Percentiles rank a stretch among this genome's conserved stretches.
Conservation (phyloP, 2,797 vertebrate genomes). For the Poecilia wingei region DNA sequence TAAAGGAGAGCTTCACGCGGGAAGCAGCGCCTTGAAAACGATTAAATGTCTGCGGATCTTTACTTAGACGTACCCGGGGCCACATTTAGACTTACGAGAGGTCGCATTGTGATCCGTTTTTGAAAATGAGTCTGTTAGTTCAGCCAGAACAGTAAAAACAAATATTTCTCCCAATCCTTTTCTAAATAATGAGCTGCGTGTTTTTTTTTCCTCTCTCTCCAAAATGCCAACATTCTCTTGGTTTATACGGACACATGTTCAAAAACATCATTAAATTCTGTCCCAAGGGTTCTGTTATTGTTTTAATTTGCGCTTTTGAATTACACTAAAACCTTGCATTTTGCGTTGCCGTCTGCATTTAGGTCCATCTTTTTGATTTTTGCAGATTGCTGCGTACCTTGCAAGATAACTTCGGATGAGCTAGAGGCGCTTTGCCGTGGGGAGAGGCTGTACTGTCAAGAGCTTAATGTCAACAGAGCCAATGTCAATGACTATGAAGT, state of each 20-base stretch:
- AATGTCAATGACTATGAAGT: constrained; percentile 88
- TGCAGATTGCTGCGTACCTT: constrained; percentile 80
- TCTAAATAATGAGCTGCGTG: neutral
- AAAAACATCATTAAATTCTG: neutral
- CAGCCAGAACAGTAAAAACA: neutral
- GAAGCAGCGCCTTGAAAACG: neutral
- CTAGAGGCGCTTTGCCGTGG: constrained; percentile 82
- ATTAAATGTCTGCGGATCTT: neutral
- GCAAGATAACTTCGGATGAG: constrained; percentile 81
- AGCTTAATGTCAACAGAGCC: constrained; percentile 81
- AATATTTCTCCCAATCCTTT: neutral
- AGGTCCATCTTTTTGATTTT: neutral
- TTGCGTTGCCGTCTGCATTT: neutral
- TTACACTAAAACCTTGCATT: neutral
- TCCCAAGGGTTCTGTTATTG: neutral
- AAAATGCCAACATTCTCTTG: neutral
- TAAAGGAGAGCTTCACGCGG: neutral
- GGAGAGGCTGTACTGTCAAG: constrained; percentile 79
- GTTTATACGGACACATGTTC: neutral
- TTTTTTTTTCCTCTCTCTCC: neutral
- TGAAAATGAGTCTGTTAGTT: neutral
- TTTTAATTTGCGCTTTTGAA: neutral
- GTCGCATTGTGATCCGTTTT: neutral
- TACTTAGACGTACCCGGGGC: neutral
- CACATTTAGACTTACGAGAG: neutral